phyloP scores from a whole-genome alignment of 2,888 invertebrate genomes.

The Dendrolimus pini region DNA sequence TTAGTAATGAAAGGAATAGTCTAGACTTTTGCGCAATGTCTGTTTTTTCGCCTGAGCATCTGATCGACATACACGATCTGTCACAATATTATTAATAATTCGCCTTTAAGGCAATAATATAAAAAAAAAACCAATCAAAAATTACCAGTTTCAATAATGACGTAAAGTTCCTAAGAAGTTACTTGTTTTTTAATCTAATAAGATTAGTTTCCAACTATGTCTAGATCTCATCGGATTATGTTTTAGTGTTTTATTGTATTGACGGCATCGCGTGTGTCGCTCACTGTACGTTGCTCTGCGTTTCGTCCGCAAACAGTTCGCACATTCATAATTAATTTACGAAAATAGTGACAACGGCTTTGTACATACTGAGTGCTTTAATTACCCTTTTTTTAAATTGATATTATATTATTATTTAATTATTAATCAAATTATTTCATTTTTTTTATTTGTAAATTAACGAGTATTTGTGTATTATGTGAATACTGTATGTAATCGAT shows the following conservation, averaged over 20 bases:
- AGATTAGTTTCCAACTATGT: not conserved
- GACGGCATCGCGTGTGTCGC: not conserved
- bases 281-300: conserved; percentile 5
- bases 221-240: not conserved
- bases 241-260: not conserved
- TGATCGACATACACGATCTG: not conserved
- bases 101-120: not conserved
- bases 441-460: conserved; percentile 39
- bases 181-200: too few relatives aligned
- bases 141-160: not conserved
- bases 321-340: conserved; percentile 11
- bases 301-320: not conserved
- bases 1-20: too few relatives aligned
- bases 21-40: too few relatives aligned
- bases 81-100: not conserved
- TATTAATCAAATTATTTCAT: conserved; percentile 41
- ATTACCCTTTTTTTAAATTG: conserved; percentile 69
- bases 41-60: too few relatives aligned
- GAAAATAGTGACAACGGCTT: conserved; percentile 18
- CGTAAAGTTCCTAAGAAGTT: not conserved
- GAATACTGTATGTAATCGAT: conserved; percentile 14
- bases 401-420: conserved; percentile 38
- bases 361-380: conserved; percentile 67
- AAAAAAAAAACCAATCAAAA: not conserved
- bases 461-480: conserved; percentile 12